phyloP scores from a whole-genome alignment of 1,140 invertebrate genomes.

The Monomorium pharaonis region DNA sequence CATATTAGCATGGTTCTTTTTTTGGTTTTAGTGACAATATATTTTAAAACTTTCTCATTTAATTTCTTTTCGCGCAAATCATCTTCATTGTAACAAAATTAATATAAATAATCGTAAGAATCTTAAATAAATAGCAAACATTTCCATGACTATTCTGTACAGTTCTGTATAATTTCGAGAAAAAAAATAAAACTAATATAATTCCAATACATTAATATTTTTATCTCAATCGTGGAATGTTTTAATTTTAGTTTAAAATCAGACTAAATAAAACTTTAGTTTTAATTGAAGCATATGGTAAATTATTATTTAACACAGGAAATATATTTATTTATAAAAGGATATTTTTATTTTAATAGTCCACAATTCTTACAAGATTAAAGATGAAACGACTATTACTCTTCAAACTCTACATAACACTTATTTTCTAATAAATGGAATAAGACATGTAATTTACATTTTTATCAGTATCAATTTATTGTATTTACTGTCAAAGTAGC shows the following conservation, averaged over 20 bases:
- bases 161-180: background rate
- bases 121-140: background rate
- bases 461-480: conserved; percentile 65
- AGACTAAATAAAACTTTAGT: background rate
- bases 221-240: background rate
- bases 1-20: background rate
- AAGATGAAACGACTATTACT: too few relatives aligned
- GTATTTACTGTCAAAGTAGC: conserved; percentile 46
- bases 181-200: background rate
- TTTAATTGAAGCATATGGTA: background rate
- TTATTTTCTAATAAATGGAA: conserved; percentile 53
- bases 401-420: conserved; percentile 58
- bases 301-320: background rate
- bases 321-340: conserved; percentile 33
- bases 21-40: background rate
- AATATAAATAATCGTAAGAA: background rate
- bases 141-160: background rate
- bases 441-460: conserved; percentile 77
- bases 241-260: too few relatives aligned
- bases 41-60: background rate
- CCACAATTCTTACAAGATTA: conserved; percentile 46
- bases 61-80: background rate
- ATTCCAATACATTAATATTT: background rate
- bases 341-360: conserved; percentile 57
- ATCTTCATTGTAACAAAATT: background rate